A percentile compares a stretch with the other conserved stretches of the same genome.
These are phyloP conservation scores for Acronicta alni DNA, from an alignment of 2,888 invertebrate genomes.

Conservation along the genomic window DNA sequence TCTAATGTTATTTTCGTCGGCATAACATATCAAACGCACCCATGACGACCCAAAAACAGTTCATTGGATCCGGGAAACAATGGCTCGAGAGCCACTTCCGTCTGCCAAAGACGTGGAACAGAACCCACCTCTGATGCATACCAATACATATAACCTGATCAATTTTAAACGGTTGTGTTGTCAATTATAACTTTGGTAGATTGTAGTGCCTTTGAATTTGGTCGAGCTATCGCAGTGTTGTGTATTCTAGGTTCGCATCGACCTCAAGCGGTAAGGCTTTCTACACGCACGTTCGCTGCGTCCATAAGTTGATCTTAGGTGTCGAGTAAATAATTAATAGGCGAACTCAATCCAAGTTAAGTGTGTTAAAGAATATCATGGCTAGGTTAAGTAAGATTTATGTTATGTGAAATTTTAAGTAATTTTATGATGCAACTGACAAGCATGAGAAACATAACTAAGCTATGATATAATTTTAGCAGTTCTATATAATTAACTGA, in stretches of 20 bases:
- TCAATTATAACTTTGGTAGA: constrained; percentile 22
- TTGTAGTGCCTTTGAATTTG: constrained; percentile 23
- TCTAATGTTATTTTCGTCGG: constrained; percentile 46
- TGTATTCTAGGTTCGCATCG: constrained; percentile 55
- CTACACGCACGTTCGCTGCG: constrained; percentile 58
- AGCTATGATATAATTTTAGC: background rate
- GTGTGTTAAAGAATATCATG: constrained; percentile 22
- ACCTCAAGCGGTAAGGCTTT: constrained; percentile 60
- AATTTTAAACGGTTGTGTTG: constrained; percentile 53
- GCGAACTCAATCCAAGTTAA: constrained; percentile 46
- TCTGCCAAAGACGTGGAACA: constrained; percentile 72
- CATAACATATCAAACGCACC: constrained; percentile 54
- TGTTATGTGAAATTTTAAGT: background rate
- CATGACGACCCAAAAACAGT: constrained; percentile 75
- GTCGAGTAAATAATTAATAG: constrained; percentile 55
- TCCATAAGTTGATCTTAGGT: constrained; percentile 56
- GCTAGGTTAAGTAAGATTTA: constrained; percentile 20
- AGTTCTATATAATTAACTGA: background rate
- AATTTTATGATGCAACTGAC: constrained; percentile 2
- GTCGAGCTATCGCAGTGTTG: constrained; percentile 46
- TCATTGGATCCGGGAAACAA: constrained; percentile 83
- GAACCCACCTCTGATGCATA: constrained; percentile 71
- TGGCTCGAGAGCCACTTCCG: constrained; percentile 74
- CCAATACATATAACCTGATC: constrained; percentile 62
- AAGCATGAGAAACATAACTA: background rate